Percentiles rank a stretch among this genome's conserved stretches.
Evolutionary conservation across 2,113 vertebrate genomes (phyloP).

Genomic region (Thryonomys swinderianus): DNA sequence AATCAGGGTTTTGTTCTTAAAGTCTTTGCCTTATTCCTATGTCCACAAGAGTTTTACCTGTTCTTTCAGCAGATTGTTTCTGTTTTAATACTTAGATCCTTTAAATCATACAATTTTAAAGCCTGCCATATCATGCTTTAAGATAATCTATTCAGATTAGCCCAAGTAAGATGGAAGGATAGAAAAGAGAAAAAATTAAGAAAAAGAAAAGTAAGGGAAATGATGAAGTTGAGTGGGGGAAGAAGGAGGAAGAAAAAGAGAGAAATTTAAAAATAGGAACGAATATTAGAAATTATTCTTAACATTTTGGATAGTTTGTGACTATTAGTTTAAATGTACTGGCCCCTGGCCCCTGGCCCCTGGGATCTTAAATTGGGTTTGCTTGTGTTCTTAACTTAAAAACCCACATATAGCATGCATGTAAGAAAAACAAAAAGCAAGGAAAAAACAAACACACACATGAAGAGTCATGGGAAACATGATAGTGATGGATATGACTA

Average conservation of each 20-base stretch:
- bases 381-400: background rate
- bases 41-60: background rate
- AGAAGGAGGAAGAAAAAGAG: too few species aligned
- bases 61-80: background rate
- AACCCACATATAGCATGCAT: background rate
- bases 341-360: background rate
- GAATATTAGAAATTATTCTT: background rate
- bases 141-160: background rate
- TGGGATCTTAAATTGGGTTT: background rate
- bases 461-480: background rate
- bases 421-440: background rate
- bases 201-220: background rate
- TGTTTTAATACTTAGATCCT: background rate
- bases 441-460: background rate
- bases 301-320: background rate
- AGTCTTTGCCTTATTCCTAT: background rate
- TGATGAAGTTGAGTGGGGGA: background rate
- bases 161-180: background rate
- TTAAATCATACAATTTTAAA: background rate
- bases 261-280: background rate
- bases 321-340: background rate
- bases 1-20: background rate
- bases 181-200: background rate
- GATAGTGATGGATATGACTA: background rate
- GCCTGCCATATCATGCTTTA: slow-evolving; percentile 22